Evolutionary conservation across 2,113 vertebrate species (phyloP).

Genomic region (Romanogobio albipinnatus): DNA sequence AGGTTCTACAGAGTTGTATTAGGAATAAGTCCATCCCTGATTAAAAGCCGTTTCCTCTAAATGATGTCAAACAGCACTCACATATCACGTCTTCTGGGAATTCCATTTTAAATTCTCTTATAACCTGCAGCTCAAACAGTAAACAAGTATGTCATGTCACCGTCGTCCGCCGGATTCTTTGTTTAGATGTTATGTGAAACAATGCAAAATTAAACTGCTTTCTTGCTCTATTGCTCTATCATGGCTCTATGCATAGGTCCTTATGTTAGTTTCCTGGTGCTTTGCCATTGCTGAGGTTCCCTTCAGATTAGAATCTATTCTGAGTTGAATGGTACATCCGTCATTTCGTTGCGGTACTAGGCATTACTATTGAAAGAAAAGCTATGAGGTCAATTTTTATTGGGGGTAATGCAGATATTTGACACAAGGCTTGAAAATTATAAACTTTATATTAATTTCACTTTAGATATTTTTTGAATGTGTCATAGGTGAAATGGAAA

Average conservation of each 20-base stretch:
- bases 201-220: background rate
- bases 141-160: background rate
- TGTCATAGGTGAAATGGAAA: slow-evolving; percentile 24
- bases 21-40: background rate
- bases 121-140: background rate
- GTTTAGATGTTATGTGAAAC: slow-evolving; percentile 11
- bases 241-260: background rate
- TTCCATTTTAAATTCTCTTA: background rate
- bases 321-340: background rate
- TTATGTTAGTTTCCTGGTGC: background rate
- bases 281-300: background rate
- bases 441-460: background rate
- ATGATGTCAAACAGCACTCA: background rate
- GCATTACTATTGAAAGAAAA: background rate
- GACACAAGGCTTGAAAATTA: background rate
- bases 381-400: background rate
- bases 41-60: background rate
- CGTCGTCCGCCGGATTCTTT: background rate
- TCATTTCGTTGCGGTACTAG: background rate
- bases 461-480: background rate
- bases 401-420: background rate
- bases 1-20: background rate
- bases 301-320: background rate
- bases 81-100: background rate
- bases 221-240: background rate